Evolutionary conservation across 2,888 invertebrate species (phyloP).

Genomic region (Lithophane socia): DNA sequence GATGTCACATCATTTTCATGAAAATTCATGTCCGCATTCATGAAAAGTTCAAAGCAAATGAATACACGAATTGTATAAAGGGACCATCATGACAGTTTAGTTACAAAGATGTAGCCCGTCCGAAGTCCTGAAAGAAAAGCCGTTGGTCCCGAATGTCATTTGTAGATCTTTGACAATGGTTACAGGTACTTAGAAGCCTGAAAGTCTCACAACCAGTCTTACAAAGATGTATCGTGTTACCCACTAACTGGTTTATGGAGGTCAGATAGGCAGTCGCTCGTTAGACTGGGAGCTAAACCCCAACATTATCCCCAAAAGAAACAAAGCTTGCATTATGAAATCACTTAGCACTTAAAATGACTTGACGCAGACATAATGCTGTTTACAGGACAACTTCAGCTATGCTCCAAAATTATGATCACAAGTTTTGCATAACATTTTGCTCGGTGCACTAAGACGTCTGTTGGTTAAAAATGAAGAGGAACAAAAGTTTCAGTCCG

Average conservation of each 20-base stretch:
- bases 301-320: neutral
- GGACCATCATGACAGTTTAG: neutral
- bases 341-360: constrained; percentile 25
- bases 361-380: constrained; percentile 29
- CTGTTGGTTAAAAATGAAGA: constrained; percentile 23
- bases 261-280: neutral
- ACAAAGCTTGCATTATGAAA: constrained; percentile 21
- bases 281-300: neutral
- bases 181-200: too few relatives aligned
- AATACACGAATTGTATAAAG: too few relatives aligned
- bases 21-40: neutral
- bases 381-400: constrained; percentile 44
- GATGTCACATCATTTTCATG: neutral
- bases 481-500: constrained; percentile 20
- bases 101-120: neutral
- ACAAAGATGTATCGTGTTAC: too few relatives aligned
- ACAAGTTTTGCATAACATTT: constrained; percentile 60
- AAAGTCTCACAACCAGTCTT: too few relatives aligned
- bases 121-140: neutral
- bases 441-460: constrained; percentile 60
- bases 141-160: neutral
- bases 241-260: neutral
- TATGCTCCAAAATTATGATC: constrained; percentile 58
- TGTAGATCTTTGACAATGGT: too few relatives aligned
- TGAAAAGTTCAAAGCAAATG: neutral